Conservation (phyloP, 2,797 vertebrate species). For the Decapterus maruadsi region DNA sequence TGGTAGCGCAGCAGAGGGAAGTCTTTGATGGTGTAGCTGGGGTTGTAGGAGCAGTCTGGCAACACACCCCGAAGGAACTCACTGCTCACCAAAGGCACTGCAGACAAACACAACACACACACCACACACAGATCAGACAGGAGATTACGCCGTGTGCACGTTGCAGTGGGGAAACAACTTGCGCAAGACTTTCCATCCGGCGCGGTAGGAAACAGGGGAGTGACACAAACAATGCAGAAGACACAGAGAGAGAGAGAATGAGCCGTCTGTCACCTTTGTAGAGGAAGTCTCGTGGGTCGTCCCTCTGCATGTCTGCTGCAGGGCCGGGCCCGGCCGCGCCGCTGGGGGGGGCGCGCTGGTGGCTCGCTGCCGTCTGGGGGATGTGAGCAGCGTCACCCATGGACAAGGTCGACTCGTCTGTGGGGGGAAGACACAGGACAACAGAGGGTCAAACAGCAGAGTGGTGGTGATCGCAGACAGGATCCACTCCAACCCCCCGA, state of each 20-base stretch:
- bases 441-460: slow-evolving; percentile 7
- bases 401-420: slow-evolving; percentile 90
- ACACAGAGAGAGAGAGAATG: not conserved
- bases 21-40: slow-evolving; percentile 92
- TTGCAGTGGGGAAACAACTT: slow-evolving; percentile 20
- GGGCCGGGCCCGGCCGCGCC: not conserved
- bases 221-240: too few species aligned
- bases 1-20: slow-evolving; percentile 91
- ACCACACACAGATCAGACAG: slow-evolving; percentile 10
- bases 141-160: slow-evolving; percentile 14
- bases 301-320: slow-evolving; percentile 87
- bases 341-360: slow-evolving; percentile 28
- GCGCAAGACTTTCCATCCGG: slow-evolving; percentile 1
- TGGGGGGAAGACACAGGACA: not conserved
- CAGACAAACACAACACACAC: slow-evolving; percentile 37
- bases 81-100: slow-evolving; percentile 90
- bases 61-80: slow-evolving; percentile 84
- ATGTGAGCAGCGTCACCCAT: slow-evolving; percentile 91
- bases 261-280: slow-evolving; percentile 83
- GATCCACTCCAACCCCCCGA: too few species aligned
- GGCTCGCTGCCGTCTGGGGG: slow-evolving; percentile 91
- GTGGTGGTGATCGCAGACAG: not conserved
- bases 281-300: slow-evolving; percentile 90
- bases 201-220: slow-evolving; percentile 3
- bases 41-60: slow-evolving; percentile 91